Evolutionary conservation across 2,888 invertebrate genomes (phyloP), one percentile per base, ranked within the genome.

Genomic region (Tillus elongatus): DNA sequence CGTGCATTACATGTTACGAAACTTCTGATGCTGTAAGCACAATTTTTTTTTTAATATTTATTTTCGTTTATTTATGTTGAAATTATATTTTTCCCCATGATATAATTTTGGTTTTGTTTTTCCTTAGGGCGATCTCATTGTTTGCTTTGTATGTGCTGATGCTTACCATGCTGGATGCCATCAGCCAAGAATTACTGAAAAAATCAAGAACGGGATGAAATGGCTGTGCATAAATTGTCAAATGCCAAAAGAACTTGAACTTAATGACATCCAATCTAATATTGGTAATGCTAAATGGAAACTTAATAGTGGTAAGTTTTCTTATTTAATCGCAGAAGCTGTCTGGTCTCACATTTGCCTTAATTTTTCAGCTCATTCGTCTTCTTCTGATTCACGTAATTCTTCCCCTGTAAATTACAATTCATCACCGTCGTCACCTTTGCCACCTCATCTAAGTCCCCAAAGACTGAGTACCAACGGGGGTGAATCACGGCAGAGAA

Each of bases 81-180:
- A n/a, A n/a, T n/a, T n/a, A n/a, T n/a, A n/a, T n/a, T n/a, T n/a
- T n/a, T n/a, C n/a, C n/a, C n/a, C n/a, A n/a, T n/a, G n/a, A n/a
- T n/a, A n/a, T n/a, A n/a, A n/a, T n/a, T n/a, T 6, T 19, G 6
- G 24, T 8, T 29, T 29, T 9, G 6, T 35, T 15, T 27, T 35
- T 35, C 68, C 67, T 33, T 63, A 83, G 81, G 81, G 79, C 37
- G 70, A 74, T 15, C 64, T 89, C 53, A 72, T 84, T 19, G 83
- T 86, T 29, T 91, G 92, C 64, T 80, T 79, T 49, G 75, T 77
- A 16, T 92, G 92, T 61, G 83, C 85, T 30, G 86, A 89, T 61
- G 82, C 82, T 3, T 92, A 85, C 59, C 92, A 92, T 61, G 73
- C 80, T 42, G 67, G 72, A 16, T 92, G 91, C 56, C 91, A 90